Percentiles rank a stretch among this genome's conserved stretches.
These are phyloP conservation scores for Odontesthes bonariensis DNA, from an alignment of 2,113 vertebrate genomes.

Conservation along the genomic window DNA sequence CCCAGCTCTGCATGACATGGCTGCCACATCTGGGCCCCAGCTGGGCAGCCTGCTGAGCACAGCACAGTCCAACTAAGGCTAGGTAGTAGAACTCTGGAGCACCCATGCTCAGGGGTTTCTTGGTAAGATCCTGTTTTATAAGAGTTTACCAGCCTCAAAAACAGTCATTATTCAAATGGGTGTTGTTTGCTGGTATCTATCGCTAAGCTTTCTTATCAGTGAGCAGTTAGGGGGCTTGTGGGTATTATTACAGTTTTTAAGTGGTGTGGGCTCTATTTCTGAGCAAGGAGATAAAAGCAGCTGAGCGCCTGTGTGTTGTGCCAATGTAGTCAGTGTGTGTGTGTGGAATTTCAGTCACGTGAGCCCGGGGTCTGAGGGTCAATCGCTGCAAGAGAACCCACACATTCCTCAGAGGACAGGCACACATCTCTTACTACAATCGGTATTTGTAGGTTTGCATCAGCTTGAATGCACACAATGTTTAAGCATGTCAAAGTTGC, in stretches of 20 bases:
- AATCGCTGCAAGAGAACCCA: conserved; percentile 74
- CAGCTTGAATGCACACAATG: conserved; percentile 41
- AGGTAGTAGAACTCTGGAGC: conserved; percentile 35
- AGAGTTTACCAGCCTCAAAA: conserved; percentile 31
- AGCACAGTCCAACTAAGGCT: conserved; percentile 44
- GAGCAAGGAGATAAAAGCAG: conserved; percentile 62
- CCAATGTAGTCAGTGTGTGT: conserved; percentile 36
- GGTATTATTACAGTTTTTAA: conserved; percentile 60
- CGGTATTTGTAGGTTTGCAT: conserved; percentile 44
- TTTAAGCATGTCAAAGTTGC: conserved; percentile 41
- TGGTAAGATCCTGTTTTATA: conserved; percentile 15
- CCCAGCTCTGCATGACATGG: conserved; percentile 73
- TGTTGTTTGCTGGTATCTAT: conserved; percentile 51
- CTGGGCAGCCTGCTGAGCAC: conserved; percentile 73
- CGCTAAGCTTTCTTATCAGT: conserved; percentile 59
- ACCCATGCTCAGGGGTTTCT: conserved; percentile 37
- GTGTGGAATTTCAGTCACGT: conserved; percentile 78
- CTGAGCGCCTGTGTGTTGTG: conserved; percentile 19
- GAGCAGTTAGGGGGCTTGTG: conserved; percentile 46
- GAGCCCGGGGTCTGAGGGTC: conserved; percentile 76
- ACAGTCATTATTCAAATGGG: conserved; percentile 34
- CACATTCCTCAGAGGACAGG: conserved; percentile 80
- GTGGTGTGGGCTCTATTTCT: conserved; percentile 64
- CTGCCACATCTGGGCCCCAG: conserved; percentile 84
- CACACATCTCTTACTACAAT: conserved; percentile 64